A percentile compares a stretch with the other conserved stretches of the same genome.
These are phyloP conservation scores for Spisula solida DNA, from an alignment of 2,888 invertebrate genomes.

Conservation along the genomic window DNA sequence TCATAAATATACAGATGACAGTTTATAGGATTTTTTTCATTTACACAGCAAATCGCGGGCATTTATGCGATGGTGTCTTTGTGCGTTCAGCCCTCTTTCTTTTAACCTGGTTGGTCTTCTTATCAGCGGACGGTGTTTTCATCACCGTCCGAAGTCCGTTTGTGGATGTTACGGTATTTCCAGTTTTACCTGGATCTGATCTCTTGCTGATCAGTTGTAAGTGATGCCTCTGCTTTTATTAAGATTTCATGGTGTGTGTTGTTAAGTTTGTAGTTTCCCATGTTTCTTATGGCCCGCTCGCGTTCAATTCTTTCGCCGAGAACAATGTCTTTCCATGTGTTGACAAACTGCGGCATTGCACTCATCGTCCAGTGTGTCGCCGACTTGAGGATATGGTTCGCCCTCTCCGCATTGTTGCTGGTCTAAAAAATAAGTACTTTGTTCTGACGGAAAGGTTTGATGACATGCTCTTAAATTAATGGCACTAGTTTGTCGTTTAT, in stretches of 20 bases:
- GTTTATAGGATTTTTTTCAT: background rate
- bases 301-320: background rate
- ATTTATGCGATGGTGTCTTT: slow-evolving; percentile 30
- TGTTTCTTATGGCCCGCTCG: background rate
- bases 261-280: background rate
- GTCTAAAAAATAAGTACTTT: slow-evolving; percentile 29
- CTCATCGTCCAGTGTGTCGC: slow-evolving; percentile 27
- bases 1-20: background rate
- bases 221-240: background rate
- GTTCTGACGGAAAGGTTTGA: background rate
- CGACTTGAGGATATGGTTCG: slow-evolving; percentile 38
- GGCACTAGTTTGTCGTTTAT: slow-evolving; percentile 26
- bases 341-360: slow-evolving; percentile 19
- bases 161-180: background rate
- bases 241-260: background rate
- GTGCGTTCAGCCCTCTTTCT: slow-evolving; percentile 30
- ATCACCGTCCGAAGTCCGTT: slow-evolving; percentile 8
- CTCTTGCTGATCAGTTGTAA: background rate
- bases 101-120: slow-evolving; percentile 40
- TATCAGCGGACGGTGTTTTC: slow-evolving; percentile 18
- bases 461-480: slow-evolving; percentile 15
- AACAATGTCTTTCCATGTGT: background rate
- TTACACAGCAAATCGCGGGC: background rate
- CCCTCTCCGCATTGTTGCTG: slow-evolving; percentile 51
- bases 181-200: background rate